Evolutionary conservation across 1,140 invertebrate genomes (phyloP).

Genomic region (Heliconius nattereri): DNA sequence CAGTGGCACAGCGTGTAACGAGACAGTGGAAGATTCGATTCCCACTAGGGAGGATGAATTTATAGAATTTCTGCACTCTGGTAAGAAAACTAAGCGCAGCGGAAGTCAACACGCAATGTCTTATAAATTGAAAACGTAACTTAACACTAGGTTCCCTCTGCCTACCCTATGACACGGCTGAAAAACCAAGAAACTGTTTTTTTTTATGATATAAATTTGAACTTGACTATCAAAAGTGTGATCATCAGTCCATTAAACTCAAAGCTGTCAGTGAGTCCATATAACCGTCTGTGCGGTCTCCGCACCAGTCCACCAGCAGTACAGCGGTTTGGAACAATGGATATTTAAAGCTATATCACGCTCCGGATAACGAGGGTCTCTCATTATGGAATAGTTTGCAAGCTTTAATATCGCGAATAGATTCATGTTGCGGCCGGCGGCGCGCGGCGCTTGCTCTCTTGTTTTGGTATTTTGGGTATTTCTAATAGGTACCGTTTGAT

Average conservation of each 20-base stretch:
- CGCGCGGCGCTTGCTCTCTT: constrained; percentile 16
- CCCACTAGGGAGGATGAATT: too few species aligned
- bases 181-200: too few species aligned
- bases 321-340: neutral
- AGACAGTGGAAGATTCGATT: too few species aligned
- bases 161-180: rapidly evolving
- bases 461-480: constrained; percentile 24
- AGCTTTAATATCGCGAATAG: constrained; percentile 26
- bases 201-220: neutral
- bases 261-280: neutral
- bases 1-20: too few species aligned
- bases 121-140: too few species aligned
- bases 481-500: neutral
- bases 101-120: too few species aligned
- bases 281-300: neutral
- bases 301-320: neutral
- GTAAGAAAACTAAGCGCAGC: too few species aligned
- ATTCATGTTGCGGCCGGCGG: constrained; percentile 20
- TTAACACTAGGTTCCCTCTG: too few species aligned
- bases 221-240: neutral
- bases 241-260: neutral
- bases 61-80: too few species aligned
- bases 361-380: constrained; percentile 28
- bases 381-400: constrained; percentile 33
- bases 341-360: constrained; percentile 19